A percentile compares a stretch with the other conserved stretches of the same genome.
Conservation (phyloP, 2,888 invertebrate species). For the Drosophila mercatorum region DNA sequence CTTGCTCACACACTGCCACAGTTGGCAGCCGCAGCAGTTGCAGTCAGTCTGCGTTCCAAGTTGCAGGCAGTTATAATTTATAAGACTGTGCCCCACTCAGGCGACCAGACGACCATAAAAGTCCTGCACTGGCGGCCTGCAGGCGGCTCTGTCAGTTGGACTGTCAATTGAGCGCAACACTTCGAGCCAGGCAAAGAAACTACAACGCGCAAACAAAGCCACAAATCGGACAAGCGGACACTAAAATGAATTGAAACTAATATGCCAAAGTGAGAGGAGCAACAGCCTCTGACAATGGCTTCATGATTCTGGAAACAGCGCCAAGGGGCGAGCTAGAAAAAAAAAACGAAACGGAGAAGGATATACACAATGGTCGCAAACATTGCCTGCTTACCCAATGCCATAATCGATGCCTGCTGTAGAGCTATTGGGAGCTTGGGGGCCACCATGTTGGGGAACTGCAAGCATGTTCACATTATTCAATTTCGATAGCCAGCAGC, state of each 20-base stretch:
- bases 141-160: conserved; percentile 78
- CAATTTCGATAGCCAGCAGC: not conserved
- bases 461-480: conserved; percentile 22
- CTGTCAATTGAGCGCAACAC: conserved; percentile 80
- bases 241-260: conserved; percentile 81
- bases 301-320: conserved; percentile 70
- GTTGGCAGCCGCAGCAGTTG: conserved; percentile 26
- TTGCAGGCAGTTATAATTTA: conserved; percentile 70
- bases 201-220: conserved; percentile 70
- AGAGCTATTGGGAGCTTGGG: conserved; percentile 15
- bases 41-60: conserved; percentile 20
- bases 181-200: conserved; percentile 46
- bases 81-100: conserved; percentile 58
- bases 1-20: conserved; percentile 20
- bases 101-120: conserved; percentile 71
- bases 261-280: conserved; percentile 78
- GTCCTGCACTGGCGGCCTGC: conserved; percentile 73
- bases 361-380: conserved; percentile 54
- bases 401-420: conserved; percentile 32
- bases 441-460: conserved; percentile 8
- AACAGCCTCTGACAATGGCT: conserved; percentile 66
- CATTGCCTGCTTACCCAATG: conserved; percentile 68
- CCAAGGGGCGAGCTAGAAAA: conserved; percentile 48
- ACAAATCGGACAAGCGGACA: conserved; percentile 69
- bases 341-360: conserved; percentile 52